These are phyloP conservation scores for Drosophila meridionalis DNA, from an alignment of 2,888 invertebrate genomes.

Conservation along the genomic window DNA sequence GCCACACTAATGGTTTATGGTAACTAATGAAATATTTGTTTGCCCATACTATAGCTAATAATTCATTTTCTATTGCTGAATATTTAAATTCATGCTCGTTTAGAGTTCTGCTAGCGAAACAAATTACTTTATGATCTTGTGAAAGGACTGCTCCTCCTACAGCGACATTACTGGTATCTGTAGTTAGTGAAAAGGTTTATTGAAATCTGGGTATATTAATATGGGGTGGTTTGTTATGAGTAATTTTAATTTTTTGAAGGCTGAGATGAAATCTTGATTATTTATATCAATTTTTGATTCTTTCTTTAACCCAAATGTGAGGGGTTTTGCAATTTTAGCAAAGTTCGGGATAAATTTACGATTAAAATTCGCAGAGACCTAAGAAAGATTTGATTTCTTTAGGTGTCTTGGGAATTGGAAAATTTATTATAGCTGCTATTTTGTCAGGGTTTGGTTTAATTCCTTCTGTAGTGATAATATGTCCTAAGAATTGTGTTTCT, in stretches of 20 bases:
- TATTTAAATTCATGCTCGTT: too few species aligned
- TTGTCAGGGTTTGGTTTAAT: too few species aligned
- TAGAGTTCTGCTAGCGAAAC: neutral
- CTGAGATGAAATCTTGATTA: neutral
- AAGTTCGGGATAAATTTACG: neutral
- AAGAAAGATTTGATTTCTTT: too few species aligned
- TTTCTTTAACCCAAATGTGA: neutral
- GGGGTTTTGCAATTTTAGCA: neutral
- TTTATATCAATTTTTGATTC: neutral
- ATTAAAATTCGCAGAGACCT: too few species aligned
- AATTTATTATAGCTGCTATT: too few species aligned
- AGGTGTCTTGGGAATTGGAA: too few species aligned
- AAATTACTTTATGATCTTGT: neutral
- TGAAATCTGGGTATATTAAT: neutral
- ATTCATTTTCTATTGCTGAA: neutral
- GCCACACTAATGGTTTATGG: too few species aligned
- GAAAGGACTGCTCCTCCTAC: neutral
- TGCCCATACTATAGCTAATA: neutral
- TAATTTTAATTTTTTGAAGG: neutral
- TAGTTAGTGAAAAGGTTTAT: neutral
- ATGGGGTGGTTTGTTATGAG: conserved; percentile 1
- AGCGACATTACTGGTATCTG: neutral
- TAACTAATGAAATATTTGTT: too few species aligned
- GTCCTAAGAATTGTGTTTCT: too few species aligned
- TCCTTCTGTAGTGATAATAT: too few species aligned